Base-by-base conservation (phyloP, 2,888 invertebrate species). In the Apamea crenata region DNA sequence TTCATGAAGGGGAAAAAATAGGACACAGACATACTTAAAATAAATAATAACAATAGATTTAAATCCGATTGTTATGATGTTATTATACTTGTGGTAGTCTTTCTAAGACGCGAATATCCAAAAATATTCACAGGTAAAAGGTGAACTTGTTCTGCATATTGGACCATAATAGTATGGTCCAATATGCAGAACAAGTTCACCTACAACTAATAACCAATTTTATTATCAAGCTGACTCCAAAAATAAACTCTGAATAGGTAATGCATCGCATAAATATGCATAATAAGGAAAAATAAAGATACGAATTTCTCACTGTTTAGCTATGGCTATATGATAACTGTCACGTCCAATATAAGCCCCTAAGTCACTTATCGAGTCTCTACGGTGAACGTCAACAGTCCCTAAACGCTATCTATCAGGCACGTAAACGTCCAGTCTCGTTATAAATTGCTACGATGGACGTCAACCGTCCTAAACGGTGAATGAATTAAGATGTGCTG, bases 181-280 rank as follows among this genome's bases (percentile, higher is more conserved):
- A 50, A 25, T n/a, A 75, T 29, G 1, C 1, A n/a, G 16, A 63
- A 71, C 16, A 61, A 4, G 18, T n/a, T 36, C 29, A 2, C 66
- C n/a, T 56, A 47, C 12, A 14, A 36, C 12, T 29, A 32, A 78
- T 14, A 14, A 36, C 6, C 2, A 50, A 32, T 44, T 65, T 74
- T 16, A 65, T 56, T 50, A 66, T 66, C 25, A 74, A 66, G 12
- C 18, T 16, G 36, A 44, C 7, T 40, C 36, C n/a, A 56, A 66
- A 80, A 81, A 81, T 74, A 81, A 29, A 81, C 80, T 56, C 1
- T 2, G 61, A 29, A 65, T 72, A 56, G 7, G 74, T 81, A 21
- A 72, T 53, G 25, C 21, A 44, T 32, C n/a, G 72, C n/a, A n/a
- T 72, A 32, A 50, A 40, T 77, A 50, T 47, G 40, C 25, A 61